phyloP scores from a whole-genome alignment of 2,113 vertebrate species.

The Lampris megalopsis region DNA sequence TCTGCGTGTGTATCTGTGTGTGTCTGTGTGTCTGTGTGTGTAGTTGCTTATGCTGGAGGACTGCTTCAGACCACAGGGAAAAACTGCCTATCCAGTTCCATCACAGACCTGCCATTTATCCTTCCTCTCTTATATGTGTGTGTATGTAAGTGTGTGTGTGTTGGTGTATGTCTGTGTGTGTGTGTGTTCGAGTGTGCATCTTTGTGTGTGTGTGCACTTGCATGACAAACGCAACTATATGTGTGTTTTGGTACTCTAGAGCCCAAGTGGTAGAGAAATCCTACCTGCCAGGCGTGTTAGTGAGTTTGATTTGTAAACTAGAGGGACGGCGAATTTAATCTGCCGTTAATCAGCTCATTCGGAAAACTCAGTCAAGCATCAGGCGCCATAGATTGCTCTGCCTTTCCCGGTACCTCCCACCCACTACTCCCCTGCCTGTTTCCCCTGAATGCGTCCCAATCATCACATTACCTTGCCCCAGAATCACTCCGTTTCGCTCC shows the following conservation, averaged over 20 bases:
- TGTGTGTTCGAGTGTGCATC: neutral
- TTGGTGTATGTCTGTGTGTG: neutral
- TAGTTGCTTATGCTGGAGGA: conserved; percentile 54
- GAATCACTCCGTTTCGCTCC: conserved; percentile 47
- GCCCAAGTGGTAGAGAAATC: conserved; percentile 66
- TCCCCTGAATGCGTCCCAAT: conserved; percentile 24
- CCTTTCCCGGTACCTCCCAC: conserved; percentile 42
- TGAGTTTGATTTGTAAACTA: conserved; percentile 82
- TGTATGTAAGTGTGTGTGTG: conserved; percentile 30
- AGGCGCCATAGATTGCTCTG: conserved; percentile 88
- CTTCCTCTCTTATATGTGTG: conserved; percentile 11
- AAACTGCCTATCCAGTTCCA: conserved; percentile 35
- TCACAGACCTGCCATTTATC: conserved; percentile 39
- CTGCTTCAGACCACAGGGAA: conserved; percentile 58
- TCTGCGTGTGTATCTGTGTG: conserved; percentile 7
- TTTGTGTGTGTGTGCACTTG: conserved; percentile 6
- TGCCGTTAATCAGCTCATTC: conserved; percentile 88
- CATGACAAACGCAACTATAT: neutral
- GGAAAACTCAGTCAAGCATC: conserved; percentile 93
- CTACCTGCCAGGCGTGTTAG: conserved; percentile 73
- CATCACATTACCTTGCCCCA: conserved; percentile 47
- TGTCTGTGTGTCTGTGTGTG: conserved; percentile 17
- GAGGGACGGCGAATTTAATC: conserved; percentile 86
- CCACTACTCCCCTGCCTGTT: neutral
- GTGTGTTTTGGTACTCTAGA: conserved; percentile 23